Evolutionary conservation across 2,888 invertebrate species (phyloP).

Genomic region (Plagiodera versicolora): DNA sequence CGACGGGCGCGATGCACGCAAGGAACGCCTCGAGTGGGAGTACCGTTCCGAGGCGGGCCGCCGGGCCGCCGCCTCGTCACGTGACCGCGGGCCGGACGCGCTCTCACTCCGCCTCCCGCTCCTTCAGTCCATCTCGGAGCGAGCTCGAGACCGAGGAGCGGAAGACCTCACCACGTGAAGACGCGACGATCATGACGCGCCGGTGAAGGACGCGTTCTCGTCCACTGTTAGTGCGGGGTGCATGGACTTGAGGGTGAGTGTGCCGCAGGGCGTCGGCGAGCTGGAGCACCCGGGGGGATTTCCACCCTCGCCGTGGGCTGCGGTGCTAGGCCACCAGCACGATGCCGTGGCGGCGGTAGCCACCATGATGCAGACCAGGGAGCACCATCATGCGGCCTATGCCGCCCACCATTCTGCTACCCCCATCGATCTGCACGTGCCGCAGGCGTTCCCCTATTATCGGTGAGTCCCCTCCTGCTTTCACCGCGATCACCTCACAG

Average conservation of each 20-base stretch:
- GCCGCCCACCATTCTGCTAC: slow-evolving; percentile 61
- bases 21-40: background rate
- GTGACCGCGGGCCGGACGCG: slow-evolving; percentile 60
- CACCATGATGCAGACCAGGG: slow-evolving; percentile 54
- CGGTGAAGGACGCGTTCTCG: slow-evolving; percentile 38
- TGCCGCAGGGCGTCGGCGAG: slow-evolving; percentile 48
- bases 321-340: slow-evolving; percentile 69
- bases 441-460: slow-evolving; percentile 89
- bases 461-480: slow-evolving; percentile 61
- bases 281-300: slow-evolving; percentile 78
- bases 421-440: slow-evolving; percentile 90
- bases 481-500: too few species aligned
- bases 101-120: too few species aligned
- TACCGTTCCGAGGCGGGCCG: slow-evolving; percentile 25
- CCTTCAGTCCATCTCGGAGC: too few species aligned
- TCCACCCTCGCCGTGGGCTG: slow-evolving; percentile 77
- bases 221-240: slow-evolving; percentile 39
- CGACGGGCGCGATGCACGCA: background rate
- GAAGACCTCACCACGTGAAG: too few species aligned
- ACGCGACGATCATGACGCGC: too few species aligned
- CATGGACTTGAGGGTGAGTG: slow-evolving; percentile 52
- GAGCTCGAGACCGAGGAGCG: too few species aligned
- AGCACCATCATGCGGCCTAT: slow-evolving; percentile 56
- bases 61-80: slow-evolving; percentile 47
- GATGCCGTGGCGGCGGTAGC: slow-evolving; percentile 53